phyloP scores from a whole-genome alignment of 92 coral and sea anemone genomes.

The Umimayanthus chanpuru region DNA sequence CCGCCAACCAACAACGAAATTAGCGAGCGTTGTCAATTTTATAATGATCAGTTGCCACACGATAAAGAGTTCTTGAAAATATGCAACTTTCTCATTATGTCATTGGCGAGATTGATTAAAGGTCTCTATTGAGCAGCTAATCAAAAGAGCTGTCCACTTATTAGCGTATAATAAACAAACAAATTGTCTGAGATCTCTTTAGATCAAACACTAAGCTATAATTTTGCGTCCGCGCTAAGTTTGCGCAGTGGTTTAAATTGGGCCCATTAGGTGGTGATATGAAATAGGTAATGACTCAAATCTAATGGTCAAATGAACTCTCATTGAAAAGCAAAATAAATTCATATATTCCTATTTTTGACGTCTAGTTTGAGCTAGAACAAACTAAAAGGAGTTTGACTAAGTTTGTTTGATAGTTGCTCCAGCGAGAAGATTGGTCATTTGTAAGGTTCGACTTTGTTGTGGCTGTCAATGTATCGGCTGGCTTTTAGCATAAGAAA shows the following conservation, averaged over 20 bases:
- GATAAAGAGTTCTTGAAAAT: constrained; percentile 75
- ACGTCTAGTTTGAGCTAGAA: background rate
- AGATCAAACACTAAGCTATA: constrained; percentile 86
- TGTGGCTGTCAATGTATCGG: constrained; percentile 30
- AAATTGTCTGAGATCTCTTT: constrained; percentile 84
- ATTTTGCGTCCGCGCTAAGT: constrained; percentile 70
- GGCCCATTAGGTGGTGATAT: constrained; percentile 68
- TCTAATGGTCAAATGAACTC: constrained; percentile 57
- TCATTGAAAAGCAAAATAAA: constrained; percentile 42
- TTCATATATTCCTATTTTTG: background rate
- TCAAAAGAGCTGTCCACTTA: constrained; percentile 82
- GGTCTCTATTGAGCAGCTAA: constrained; percentile 69
- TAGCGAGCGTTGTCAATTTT: constrained; percentile 61
- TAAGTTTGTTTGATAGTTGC: constrained; percentile 5
- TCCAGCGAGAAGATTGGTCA: constrained; percentile 23
- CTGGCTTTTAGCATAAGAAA: constrained; percentile 41
- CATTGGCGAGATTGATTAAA: constrained; percentile 88
- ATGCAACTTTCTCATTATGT: constrained; percentile 79
- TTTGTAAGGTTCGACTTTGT: constrained; percentile 17
- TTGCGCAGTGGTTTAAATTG: constrained; percentile 81
- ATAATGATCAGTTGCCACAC: constrained; percentile 77
- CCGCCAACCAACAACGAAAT: constrained; percentile 73
- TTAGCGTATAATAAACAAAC: constrained; percentile 89
- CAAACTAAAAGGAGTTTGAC: constrained; percentile 3
- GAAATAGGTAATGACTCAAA: constrained; percentile 75